phyloP scores from a whole-genome alignment of 2,113 vertebrate species.

The Phalacrocorax aristotelis region DNA sequence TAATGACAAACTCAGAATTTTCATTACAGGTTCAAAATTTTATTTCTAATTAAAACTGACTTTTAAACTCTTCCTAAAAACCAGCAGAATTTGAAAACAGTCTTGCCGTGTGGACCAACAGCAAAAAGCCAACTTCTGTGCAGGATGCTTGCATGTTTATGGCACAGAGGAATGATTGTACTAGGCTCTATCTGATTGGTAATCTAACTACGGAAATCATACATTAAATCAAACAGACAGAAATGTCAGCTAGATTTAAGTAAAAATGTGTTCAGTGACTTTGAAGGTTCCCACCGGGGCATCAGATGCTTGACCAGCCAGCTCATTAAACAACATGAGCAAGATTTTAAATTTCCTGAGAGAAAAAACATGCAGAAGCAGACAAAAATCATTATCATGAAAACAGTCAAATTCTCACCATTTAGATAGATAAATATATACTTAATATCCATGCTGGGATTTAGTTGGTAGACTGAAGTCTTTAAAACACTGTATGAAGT shows the following conservation, averaged over 20 bases:
- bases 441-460: neutral
- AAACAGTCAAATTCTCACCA: neutral
- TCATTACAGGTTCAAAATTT: neutral
- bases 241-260: constrained; percentile 59
- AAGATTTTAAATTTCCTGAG: constrained; percentile 47
- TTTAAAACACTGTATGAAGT: neutral
- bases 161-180: neutral
- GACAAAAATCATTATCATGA: constrained; percentile 9
- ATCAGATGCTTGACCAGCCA: constrained; percentile 58
- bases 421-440: neutral
- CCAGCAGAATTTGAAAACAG: neutral
- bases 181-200: constrained; percentile 33
- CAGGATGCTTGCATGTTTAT: neutral
- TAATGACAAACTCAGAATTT: neutral
- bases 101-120: neutral
- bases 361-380: constrained; percentile 53
- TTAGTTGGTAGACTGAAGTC: neutral
- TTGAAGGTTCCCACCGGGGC: constrained; percentile 49
- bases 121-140: neutral
- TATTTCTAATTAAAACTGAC: constrained; percentile 1
- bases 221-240: constrained; percentile 61
- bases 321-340: constrained; percentile 62
- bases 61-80: neutral
- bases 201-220: constrained; percentile 51
- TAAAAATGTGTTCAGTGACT: constrained; percentile 57